Evolutionary conservation across 2,797 vertebrate species (phyloP), one percentile per base, ranked within the genome.

Genomic region (Petrocephalus sullivani): DNA sequence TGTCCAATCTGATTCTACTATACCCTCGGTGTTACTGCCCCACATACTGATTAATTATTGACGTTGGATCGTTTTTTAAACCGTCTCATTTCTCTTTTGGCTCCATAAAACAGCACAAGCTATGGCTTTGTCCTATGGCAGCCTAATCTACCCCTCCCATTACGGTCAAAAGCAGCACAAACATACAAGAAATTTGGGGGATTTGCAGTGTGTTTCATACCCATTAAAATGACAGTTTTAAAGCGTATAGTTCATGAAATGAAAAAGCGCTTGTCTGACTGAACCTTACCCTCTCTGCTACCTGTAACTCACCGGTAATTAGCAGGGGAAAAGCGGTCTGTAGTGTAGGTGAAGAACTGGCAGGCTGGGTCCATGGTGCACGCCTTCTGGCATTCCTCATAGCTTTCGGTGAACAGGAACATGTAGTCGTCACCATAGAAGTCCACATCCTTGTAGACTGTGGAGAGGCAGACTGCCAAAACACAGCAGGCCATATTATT

Each of bases 351-450:
- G 85, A 94, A 96, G 88, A 93, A 94, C 86, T 91, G 91, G 84
- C 95, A 95, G 19, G 0, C 0, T 2, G 91, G 90, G 37, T 95
- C 93, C 1, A 88, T 85, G 8, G 94, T 95, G 90, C 95, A 96
- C 51, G 61, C 90, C 19, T 89, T 90, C 91, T 95, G 94, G 88
- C 95, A 95, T 12, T 93, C 92, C 14, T 91, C 64, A 19, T 89
- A 49, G 89, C 89, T 87, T 2, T 83, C 57, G 0, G 92, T 93
- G 89, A 92, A 93, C 46, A 95, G 58, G 9, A 0, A 0, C 0
- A 10, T 21, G 87, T 93, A 95, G 89, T 94, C 94, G 1, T 33
- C 88, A 0, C 93, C 94, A 0, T 0, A 0, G 89, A 95, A 95
- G 89, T 94, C 93, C 0, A 91, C 0, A 0, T 84, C 46, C 57